These are phyloP conservation scores for Solenopsis invicta DNA, from an alignment of 1,140 invertebrate genomes.

Conservation along the genomic window DNA sequence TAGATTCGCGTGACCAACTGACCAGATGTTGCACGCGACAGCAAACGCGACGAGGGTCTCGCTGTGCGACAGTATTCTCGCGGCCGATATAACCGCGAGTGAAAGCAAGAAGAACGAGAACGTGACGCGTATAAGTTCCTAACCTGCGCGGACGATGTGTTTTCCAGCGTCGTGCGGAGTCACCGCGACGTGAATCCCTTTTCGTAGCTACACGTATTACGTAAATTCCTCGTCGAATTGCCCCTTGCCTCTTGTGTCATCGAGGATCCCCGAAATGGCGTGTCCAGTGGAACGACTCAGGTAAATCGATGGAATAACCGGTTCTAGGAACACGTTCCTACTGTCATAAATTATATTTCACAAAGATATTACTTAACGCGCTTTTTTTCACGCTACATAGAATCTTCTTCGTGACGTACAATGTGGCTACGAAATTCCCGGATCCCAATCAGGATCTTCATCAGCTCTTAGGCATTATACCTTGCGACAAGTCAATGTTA, in stretches of 20 bases:
- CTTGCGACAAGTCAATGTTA: constrained; percentile 87
- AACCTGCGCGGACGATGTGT: constrained; percentile 58
- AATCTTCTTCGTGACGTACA: constrained; percentile 94
- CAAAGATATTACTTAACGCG: background rate
- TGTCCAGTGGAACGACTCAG: constrained; percentile 54
- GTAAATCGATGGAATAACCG: constrained; percentile 33
- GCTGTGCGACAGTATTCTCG: background rate
- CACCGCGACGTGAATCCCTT: constrained; percentile 28
- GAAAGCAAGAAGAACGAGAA: constrained; percentile 7
- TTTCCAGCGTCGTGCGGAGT: constrained; percentile 42
- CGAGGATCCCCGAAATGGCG: constrained; percentile 58
- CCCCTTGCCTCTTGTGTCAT: background rate
- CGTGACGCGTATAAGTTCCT: constrained; percentile 14
- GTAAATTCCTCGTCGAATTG: background rate
- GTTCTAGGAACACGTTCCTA: too few relatives aligned
- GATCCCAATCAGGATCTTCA: constrained; percentile 89
- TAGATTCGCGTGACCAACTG: constrained; percentile 7
- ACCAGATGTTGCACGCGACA: constrained; percentile 38
- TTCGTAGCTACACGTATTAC: background rate
- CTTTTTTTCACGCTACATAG: constrained; percentile 80
- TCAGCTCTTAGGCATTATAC: constrained; percentile 90
- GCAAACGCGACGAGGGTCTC: background rate
- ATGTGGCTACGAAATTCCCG: constrained; percentile 93
- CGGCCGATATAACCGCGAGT: background rate
- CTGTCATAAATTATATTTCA: background rate